Evolutionary conservation across 2,113 vertebrate species (phyloP).

Genomic region (Phodopus roborovskii): DNA sequence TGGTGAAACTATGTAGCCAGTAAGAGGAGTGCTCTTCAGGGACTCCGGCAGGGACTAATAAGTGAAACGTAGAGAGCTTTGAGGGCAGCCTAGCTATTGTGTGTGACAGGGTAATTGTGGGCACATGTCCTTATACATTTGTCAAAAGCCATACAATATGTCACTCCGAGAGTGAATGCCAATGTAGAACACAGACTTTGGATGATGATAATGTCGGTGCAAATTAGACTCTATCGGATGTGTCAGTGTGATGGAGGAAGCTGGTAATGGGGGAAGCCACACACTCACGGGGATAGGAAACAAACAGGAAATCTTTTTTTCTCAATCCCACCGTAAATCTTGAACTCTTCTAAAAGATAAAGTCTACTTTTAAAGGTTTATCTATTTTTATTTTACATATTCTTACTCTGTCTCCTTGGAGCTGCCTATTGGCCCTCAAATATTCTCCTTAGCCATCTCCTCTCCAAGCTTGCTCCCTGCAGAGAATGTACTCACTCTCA

Average conservation of each 20-base stretch:
- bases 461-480: neutral
- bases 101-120: neutral
- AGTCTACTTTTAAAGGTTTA: neutral
- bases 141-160: neutral
- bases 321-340: neutral
- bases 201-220: neutral
- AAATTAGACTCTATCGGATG: neutral
- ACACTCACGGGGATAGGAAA: neutral
- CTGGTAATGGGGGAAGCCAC: neutral
- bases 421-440: neutral
- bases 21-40: neutral
- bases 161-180: neutral
- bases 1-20: neutral
- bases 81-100: neutral
- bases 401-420: neutral
- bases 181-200: neutral
- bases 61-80: neutral
- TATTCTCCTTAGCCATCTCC: neutral
- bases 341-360: slow-evolving; percentile 3
- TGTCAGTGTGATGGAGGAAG: neutral
- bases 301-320: neutral
- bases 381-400: neutral
- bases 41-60: neutral
- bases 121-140: neutral
- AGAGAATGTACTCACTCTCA: neutral